Evolutionary conservation across 2,888 invertebrate species (phyloP), one percentile per base, ranked within the genome.

Genomic region (Drosophila cognata): DNA sequence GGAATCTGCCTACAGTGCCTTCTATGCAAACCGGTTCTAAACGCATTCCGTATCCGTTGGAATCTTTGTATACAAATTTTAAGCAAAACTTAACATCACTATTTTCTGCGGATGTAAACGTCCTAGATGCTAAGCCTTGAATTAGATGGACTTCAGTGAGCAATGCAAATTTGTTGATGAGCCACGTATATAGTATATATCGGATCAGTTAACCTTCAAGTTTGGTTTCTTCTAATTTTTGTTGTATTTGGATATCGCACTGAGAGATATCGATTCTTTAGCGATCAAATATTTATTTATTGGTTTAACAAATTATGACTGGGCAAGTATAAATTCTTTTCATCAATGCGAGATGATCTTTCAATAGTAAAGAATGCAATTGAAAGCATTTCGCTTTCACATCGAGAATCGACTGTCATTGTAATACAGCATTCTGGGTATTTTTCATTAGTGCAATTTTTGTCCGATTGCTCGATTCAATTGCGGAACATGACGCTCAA

Each of bases 401-500:
- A 46, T 52, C 48, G 33, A 56, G 31, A 43, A 29, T 41, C 10
- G 13, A 60, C 60, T 74, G 74, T 57, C 65, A 68, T 35, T 68
- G 65, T 56, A 63, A 64, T 55, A 35, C 36, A 62, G 52, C 43
- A 65, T 55, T 71, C 38, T 21, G 62, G 74, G 79, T 59, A 71
- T 84, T 87, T 88, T 84, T 81, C 76, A 82, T 87, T 87, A 72
- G 76, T 76, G 71, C 67, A 76, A 66, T 81, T 81, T 76, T 71
- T 55, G 63, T 58, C 5, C 66, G 73, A 77, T 73, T 86, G 80
- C 74, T 70, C 59, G 65, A 66, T 81, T 77, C 81, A 69, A 81
- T 88, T 82, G 78, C 38, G 21, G 52, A 58, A 71, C 53, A 61
- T 57, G 35, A 61, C 35, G 71, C 56, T 28, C 25, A 77, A 76